These are phyloP conservation scores for Falco columbarius DNA, from an alignment of 2,797 vertebrate species.

Conservation along the genomic window DNA sequence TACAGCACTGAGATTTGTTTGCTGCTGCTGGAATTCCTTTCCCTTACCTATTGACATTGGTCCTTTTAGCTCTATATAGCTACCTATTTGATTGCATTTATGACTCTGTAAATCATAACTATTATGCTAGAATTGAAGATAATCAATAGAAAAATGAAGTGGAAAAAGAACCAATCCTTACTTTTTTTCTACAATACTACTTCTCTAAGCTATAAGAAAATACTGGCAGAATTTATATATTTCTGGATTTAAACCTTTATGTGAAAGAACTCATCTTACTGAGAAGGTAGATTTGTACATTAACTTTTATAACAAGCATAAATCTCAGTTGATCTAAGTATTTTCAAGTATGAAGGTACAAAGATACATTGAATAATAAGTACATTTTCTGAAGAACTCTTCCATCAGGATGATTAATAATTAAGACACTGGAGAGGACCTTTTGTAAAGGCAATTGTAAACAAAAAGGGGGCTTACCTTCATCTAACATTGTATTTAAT, in stretches of 20 bases:
- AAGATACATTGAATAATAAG: neutral
- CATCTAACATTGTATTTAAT: neutral
- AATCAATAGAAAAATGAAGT: neutral
- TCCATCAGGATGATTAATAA: neutral
- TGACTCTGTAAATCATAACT: neutral
- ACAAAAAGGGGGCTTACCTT: neutral
- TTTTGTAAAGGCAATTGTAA: neutral
- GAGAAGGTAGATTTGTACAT: neutral
- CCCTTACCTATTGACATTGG: neutral
- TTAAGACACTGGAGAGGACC: neutral
- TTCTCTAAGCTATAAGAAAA: neutral
- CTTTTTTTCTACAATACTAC: neutral
- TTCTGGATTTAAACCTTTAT: neutral
- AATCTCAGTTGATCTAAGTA: neutral
- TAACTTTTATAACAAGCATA: neutral
- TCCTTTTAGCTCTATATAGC: neutral
- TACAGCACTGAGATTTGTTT: neutral
- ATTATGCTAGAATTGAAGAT: neutral
- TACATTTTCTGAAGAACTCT: neutral
- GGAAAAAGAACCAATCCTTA: neutral
- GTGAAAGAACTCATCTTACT: neutral
- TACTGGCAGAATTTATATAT: neutral
- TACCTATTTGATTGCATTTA: neutral
- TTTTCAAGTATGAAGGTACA: neutral
- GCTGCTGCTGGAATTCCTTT: neutral